phyloP scores from a whole-genome alignment of 1,140 invertebrate genomes.

The Megathymus violae region DNA sequence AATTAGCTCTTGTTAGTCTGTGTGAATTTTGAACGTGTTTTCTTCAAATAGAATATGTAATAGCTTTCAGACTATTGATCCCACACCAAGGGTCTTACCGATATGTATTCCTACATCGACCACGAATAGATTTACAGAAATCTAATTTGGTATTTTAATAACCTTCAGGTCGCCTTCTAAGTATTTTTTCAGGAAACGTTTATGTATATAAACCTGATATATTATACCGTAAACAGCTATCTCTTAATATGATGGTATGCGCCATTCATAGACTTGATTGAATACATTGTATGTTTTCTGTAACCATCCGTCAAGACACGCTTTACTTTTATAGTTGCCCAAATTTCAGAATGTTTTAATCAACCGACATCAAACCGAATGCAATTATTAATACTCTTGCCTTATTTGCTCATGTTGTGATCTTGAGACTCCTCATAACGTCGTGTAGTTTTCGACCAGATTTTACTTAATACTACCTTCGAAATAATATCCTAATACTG shows the following conservation, averaged over 20 bases:
- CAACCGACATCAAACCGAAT: too few relatives aligned
- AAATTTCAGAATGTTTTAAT: too few relatives aligned
- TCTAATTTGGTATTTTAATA: conserved; percentile 38
- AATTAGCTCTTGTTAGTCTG: background rate
- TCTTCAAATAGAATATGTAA: background rate
- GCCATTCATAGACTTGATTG: conserved; percentile 11
- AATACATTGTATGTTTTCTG: too few relatives aligned
- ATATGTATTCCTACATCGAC: background rate
- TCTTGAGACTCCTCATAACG: too few relatives aligned
- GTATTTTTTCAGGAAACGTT: conserved; percentile 39
- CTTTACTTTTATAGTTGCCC: too few relatives aligned
- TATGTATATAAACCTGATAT: conserved; percentile 36
- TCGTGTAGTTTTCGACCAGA: too few relatives aligned
- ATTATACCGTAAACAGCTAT: conserved; percentile 42
- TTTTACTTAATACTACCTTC: too few relatives aligned
- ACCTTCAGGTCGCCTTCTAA: conserved; percentile 44
- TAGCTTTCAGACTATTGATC: background rate
- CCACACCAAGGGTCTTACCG: background rate
- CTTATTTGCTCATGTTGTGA: too few relatives aligned
- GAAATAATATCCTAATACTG: too few relatives aligned
- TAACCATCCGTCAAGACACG: too few relatives aligned
- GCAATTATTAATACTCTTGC: too few relatives aligned
- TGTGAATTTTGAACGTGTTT: conserved; percentile 4
- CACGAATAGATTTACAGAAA: conserved; percentile 10
- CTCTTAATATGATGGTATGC: conserved; percentile 3